Percentiles rank a stretch among this genome's conserved stretches.
Conservation (phyloP, 2,113 vertebrate species). For the Rhinolophus sinicus region DNA sequence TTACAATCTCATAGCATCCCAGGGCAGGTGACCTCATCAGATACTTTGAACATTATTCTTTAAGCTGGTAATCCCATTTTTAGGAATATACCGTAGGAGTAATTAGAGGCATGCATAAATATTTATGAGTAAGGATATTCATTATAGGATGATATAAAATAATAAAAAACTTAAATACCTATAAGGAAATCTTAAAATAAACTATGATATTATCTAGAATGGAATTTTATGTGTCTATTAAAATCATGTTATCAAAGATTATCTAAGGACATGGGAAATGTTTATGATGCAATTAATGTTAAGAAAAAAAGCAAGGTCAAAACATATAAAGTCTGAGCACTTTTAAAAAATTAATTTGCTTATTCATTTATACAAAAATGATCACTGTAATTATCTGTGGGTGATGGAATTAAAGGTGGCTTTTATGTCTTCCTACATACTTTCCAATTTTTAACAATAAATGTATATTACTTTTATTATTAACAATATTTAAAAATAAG, state of each 20-base stretch:
- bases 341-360: neutral
- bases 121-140: neutral
- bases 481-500: neutral
- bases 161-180: neutral
- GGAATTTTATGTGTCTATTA: neutral
- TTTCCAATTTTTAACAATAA: neutral
- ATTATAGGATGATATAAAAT: neutral
- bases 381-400: neutral
- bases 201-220: neutral
- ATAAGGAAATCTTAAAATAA: constrained; percentile 29
- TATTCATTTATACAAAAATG: neutral
- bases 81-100: neutral
- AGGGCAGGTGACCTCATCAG: neutral
- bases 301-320: constrained; percentile 15
- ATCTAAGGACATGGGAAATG: neutral
- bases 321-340: neutral
- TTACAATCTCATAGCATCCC: neutral
- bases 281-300: neutral
- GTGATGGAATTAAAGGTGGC: neutral
- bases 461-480: neutral
- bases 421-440: neutral
- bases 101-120: neutral
- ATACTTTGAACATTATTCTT: neutral
- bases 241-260: neutral
- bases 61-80: constrained; percentile 1